Percentiles rank a stretch among this genome's conserved stretches.
These are phyloP conservation scores for Cactoblastis cactorum DNA, from an alignment of 2,888 invertebrate species.

Conservation along the genomic window DNA sequence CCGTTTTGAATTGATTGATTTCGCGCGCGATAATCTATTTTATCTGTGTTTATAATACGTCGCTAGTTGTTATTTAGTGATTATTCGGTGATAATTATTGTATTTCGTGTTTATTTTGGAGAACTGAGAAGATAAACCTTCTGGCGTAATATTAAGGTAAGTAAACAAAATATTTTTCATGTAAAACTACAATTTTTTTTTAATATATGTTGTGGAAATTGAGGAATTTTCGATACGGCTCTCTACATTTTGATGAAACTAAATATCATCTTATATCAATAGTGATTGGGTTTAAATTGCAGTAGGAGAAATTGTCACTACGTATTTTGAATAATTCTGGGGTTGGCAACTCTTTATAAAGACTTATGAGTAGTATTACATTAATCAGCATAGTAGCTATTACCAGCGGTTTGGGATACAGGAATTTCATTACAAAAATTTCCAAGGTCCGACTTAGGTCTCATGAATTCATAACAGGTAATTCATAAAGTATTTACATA, in stretches of 20 bases:
- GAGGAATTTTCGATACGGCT: neutral
- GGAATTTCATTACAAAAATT: too few relatives aligned
- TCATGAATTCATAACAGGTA: too few relatives aligned
- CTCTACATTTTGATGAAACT: neutral
- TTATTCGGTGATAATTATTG: neutral
- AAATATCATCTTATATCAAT: neutral
- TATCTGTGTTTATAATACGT: neutral
- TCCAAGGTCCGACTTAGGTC: too few relatives aligned
- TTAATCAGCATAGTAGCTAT: neutral
- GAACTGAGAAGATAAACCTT: neutral
- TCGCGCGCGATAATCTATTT: neutral
- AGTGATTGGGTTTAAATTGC: neutral
- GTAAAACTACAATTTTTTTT: neutral
- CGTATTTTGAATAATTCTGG: constrained; percentile 3
- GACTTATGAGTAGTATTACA: neutral
- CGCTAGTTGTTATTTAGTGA: neutral
- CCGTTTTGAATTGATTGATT: neutral
- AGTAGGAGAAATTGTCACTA: neutral
- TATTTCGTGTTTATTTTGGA: neutral
- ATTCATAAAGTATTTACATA: too few relatives aligned
- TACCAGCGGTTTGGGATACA: too few relatives aligned
- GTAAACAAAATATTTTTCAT: neutral
- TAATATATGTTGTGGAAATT: neutral
- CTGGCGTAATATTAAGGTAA: neutral
- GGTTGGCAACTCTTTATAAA: too few relatives aligned